Evolutionary conservation across 2,888 invertebrate genomes (phyloP).

Genomic region (Dicyrtomina minuta): DNA sequence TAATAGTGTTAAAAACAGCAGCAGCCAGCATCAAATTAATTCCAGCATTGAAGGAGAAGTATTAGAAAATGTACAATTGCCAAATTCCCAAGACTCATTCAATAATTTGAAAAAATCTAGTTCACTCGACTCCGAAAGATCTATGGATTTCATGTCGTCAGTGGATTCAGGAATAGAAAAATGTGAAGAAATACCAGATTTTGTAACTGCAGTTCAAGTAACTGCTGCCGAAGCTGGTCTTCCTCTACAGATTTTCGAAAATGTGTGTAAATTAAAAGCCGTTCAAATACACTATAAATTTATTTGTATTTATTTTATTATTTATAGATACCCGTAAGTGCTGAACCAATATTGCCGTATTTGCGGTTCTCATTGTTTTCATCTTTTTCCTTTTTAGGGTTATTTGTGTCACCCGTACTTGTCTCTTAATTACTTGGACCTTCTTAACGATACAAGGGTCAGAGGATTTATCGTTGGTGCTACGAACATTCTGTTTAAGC

Average conservation of each 20-base stretch:
- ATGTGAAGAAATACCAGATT: constrained; percentile 48
- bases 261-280: constrained; percentile 63
- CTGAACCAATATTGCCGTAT: too few relatives aligned
- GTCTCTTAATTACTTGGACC: constrained; percentile 90
- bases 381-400: constrained; percentile 63
- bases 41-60: too few relatives aligned
- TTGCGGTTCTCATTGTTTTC: too few relatives aligned
- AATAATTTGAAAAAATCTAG: neutral
- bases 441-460: constrained; percentile 82
- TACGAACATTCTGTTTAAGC: constrained; percentile 97
- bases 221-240: constrained; percentile 78
- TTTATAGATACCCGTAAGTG: too few relatives aligned
- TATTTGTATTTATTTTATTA: neutral
- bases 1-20: too few relatives aligned
- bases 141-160: neutral
- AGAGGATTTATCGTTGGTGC: constrained; percentile 79
- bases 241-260: constrained; percentile 81
- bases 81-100: too few relatives aligned
- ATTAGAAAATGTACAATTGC: too few relatives aligned
- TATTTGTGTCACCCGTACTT: constrained; percentile 93
- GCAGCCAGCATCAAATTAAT: too few relatives aligned
- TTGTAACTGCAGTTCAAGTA: constrained; percentile 62
- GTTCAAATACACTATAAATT: too few relatives aligned
- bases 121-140: neutral
- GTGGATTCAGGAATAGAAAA: constrained; percentile 17